Evolutionary conservation across 2,113 vertebrate species (phyloP), one percentile per base, ranked within the genome.

Genomic region (Neoarius graeffei): DNA sequence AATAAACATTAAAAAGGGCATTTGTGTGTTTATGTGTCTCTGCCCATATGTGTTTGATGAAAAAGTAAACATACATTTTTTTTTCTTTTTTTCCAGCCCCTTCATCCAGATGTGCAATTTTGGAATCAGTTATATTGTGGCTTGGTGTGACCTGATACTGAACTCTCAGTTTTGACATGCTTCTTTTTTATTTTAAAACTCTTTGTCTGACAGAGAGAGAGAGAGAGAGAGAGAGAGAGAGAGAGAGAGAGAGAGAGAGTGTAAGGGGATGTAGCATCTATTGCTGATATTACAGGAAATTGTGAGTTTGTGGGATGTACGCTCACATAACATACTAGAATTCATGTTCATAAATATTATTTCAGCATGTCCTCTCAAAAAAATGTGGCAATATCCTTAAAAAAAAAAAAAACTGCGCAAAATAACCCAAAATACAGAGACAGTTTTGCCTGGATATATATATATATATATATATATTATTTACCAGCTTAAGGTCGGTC

Each of bases 361-460:
- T 66, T 66, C 74, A 86, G 59, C n/a, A 27, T 85, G 79, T 30
- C 50, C 71, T 83, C 54, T 82, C 83, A 88, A 27, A 83, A 35
- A 80, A 93, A 93, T 93, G 91, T 88, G 85, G 88, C 90, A 81
- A 92, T 87, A 82, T 92, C 88, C 89, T 92, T 83, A 88, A 89
- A 19, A 42, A 17, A 67, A 92, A 84, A 85, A 93, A 35, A 30
- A 30, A 30, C 35, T 42, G 35, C 35, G 35, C 35, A 3, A 42
- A 42, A 42, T 42, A 42, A 42, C 35, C 35, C 35, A 42, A 42
- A 42, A 42, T 42, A 42, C 35, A 42, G 35, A 42, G 35, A 42
- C 35, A 42, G 35, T 42, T 42, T 42, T 42, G 35, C 35, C 35
- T 42, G 35, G 35, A 42, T 42, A 42, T 42, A 42, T 42, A 35